Evolutionary conservation across 2,888 invertebrate species (phyloP), one percentile per base, ranked within the genome.

Genomic region (Geophilus truncorum): DNA sequence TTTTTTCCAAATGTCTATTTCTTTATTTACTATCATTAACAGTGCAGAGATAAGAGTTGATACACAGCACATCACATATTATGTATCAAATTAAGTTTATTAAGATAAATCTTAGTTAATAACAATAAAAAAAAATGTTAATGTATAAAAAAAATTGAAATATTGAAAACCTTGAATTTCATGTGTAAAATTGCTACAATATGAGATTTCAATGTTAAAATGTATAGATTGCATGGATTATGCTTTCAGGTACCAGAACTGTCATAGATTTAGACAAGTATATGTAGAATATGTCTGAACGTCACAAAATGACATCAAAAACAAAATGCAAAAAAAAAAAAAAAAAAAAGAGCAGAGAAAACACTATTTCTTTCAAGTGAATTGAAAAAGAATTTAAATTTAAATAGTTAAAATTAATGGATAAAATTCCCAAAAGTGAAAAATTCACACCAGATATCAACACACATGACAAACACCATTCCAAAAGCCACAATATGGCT

Each of bases 371-470:
- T 25, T 23, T 28, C n/a, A 70, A 15, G n/a, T n/a, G n/a, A 32
- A 32, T 32, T 32, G 4, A 6, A 32, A 32, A 32, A 32, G 9
- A 32, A 32, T 32, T 32, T 32, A 23, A 62, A 62, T 23, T 62
- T 62, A 62, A 62, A 62, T 40, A 51, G 15, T 51, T 18, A 51
- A 51, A 51, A 51, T 51, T 18, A 51, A 51, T 51, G 51, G 51
- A 51, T 51, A 70, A 70, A 70, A 70, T 28, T 70, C 70, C 70
- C 70, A 70, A 70, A 70, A 70, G 70, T 70, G 70, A 70, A 15
- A 70, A 70, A 70, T 70, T 70, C 70, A 70, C 70, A 70, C 70
- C 70, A 70, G 70, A 70, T 70, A 70, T 70, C 70, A 70, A 70
- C 70, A 70, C 70, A 70, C 70, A 70, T 25, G 70, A 70, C 70